These are phyloP conservation scores for Intellagama lesueurii DNA, from an alignment of 2,797 vertebrate genomes.

Conservation along the genomic window DNA sequence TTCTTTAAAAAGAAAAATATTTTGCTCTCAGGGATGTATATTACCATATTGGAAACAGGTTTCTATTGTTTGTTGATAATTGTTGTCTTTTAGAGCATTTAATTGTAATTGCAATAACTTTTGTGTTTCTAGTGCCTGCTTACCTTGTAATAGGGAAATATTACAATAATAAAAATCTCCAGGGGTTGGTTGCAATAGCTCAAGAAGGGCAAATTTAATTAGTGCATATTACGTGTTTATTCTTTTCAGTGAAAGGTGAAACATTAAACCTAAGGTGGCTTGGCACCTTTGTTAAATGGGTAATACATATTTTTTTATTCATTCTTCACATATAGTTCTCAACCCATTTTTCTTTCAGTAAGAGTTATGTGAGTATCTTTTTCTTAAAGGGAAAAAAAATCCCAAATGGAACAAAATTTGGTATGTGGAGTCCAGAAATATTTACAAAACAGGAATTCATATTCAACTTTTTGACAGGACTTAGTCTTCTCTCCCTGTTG, in stretches of 20 bases:
- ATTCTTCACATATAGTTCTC: constrained; percentile 8
- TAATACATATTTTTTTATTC: background rate
- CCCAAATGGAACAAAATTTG: constrained; percentile 29
- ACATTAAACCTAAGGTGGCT: constrained; percentile 68
- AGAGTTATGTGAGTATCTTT: constrained; percentile 27
- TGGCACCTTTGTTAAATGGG: constrained; percentile 39
- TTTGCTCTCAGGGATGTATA: constrained; percentile 64
- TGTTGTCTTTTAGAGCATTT: constrained; percentile 75
- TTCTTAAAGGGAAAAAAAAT: constrained; percentile 24
- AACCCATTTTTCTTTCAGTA: constrained; percentile 40
- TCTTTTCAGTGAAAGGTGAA: constrained; percentile 68
- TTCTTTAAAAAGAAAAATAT: constrained; percentile 69
- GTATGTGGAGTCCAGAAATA: constrained; percentile 30
- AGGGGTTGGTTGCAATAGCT: constrained; percentile 60
- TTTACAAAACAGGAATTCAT: constrained; percentile 37
- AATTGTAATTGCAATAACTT: constrained; percentile 74
- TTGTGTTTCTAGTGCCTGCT: constrained; percentile 71
- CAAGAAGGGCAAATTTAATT: constrained; percentile 60
- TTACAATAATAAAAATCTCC: constrained; percentile 69
- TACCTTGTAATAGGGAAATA: constrained; percentile 73
- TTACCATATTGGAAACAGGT: constrained; percentile 70
- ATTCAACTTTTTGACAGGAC: background rate
- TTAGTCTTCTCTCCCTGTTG: background rate
- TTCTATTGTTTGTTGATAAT: constrained; percentile 75
- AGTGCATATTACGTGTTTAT: constrained; percentile 58